Percentiles rank a stretch among this genome's conserved stretches.
Conservation (phyloP, 1,140 invertebrate species). For the Pseudomyrmex pallidus region DNA sequence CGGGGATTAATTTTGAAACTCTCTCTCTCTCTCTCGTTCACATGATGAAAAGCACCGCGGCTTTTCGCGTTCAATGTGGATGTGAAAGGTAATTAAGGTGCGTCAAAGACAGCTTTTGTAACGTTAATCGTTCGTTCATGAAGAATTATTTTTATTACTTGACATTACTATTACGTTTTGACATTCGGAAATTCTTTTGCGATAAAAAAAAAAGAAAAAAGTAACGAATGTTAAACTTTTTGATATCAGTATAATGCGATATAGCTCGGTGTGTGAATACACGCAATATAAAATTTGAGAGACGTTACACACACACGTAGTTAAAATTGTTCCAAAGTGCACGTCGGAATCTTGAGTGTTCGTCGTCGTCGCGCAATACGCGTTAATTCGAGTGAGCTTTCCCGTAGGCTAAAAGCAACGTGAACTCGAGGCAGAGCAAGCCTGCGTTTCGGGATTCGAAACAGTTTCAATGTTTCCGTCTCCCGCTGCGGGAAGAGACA, state of each 20-base stretch:
- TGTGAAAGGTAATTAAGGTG: neutral
- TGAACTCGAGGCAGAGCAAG: slow-evolving; percentile 3
- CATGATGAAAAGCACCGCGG: neutral
- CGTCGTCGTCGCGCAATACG: slow-evolving; percentile 7
- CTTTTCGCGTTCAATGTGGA: neutral
- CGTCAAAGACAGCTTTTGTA: neutral
- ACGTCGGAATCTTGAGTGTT: neutral
- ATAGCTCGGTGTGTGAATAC: too few species aligned
- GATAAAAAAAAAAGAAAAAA: neutral
- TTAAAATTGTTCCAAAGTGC: slow-evolving; percentile 31
- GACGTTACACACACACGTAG: neutral
- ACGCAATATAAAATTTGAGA: neutral
- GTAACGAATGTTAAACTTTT: neutral
- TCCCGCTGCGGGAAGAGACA: slow-evolving; percentile 19
- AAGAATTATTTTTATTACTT: neutral
- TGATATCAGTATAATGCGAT: neutral
- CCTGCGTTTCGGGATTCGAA: slow-evolving; percentile 19
- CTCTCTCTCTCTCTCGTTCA: neutral
- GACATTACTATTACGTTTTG: neutral
- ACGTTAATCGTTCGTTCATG: neutral
- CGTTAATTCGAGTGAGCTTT: slow-evolving; percentile 15
- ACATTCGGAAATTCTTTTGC: neutral
- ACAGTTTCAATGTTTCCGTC: slow-evolving; percentile 13
- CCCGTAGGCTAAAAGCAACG: slow-evolving; percentile 2
- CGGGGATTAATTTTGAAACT: too few species aligned